These are phyloP conservation scores for Calephelis nemesis DNA, from an alignment of 1,140 invertebrate species.

Conservation along the genomic window DNA sequence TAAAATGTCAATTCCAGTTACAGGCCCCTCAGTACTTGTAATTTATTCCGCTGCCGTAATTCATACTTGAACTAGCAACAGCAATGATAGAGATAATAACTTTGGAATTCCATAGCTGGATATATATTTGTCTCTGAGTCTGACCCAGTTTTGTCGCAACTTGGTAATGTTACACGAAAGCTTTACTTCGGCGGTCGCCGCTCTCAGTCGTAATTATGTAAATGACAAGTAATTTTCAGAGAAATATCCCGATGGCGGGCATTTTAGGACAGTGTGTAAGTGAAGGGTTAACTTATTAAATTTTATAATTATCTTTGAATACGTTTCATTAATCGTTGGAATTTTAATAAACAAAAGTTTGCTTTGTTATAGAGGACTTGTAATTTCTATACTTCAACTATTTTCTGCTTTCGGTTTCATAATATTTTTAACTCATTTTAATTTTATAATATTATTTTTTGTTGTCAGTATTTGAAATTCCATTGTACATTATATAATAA, in stretches of 20 bases:
- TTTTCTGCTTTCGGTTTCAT: too few species aligned
- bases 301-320: background rate
- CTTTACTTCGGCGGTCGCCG: conserved; percentile 8
- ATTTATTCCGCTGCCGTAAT: background rate
- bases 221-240: conserved; percentile 8
- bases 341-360: too few species aligned
- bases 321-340: too few species aligned
- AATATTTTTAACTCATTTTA: too few species aligned
- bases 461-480: too few species aligned
- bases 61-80: background rate
- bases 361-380: too few species aligned
- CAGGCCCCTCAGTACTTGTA: too few species aligned
- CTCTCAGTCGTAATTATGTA: conserved; percentile 7
- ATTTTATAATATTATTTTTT: too few species aligned
- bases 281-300: conserved; percentile 2
- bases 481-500: too few species aligned
- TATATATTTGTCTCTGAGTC: background rate
- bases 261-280: conserved; percentile 4
- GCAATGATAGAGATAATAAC: conserved; percentile 3
- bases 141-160: background rate
- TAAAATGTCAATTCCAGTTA: too few species aligned
- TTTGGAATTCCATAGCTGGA: conserved; percentile 3
- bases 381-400: too few species aligned
- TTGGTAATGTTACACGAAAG: background rate
- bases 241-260: background rate